These are phyloP conservation scores for Parasteatoda lunata DNA, from an alignment of 2,888 invertebrate species.

Conservation along the genomic window DNA sequence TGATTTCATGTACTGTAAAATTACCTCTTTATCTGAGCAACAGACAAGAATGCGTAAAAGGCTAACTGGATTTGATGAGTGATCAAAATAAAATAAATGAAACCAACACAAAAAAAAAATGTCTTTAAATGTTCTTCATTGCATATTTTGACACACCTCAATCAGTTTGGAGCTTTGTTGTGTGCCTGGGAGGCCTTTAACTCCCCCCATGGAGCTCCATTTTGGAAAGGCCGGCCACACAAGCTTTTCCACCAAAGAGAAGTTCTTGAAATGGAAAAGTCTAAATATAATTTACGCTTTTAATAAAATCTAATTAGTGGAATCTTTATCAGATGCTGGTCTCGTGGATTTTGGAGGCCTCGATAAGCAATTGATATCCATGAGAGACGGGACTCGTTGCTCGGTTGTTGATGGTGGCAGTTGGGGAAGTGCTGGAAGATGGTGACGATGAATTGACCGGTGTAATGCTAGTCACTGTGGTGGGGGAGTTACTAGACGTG, in stretches of 20 bases:
- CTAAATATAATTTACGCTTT: not conserved
- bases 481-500: slow-evolving; percentile 54
- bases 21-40: not conserved
- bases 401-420: slow-evolving; percentile 37
- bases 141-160: not conserved
- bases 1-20: not conserved
- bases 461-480: slow-evolving; percentile 55
- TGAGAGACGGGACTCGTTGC: slow-evolving; percentile 67
- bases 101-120: not conserved
- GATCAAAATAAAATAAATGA: not conserved
- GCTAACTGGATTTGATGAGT: not conserved
- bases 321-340: slow-evolving; percentile 80
- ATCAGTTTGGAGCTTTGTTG: too few relatives aligned
- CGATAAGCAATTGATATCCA: slow-evolving; percentile 70
- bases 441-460: slow-evolving; percentile 64
- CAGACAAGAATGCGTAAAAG: not conserved
- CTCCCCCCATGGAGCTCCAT: too few relatives aligned
- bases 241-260: not conserved
- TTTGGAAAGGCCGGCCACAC: too few relatives aligned
- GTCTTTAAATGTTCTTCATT: not conserved
- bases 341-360: slow-evolving; percentile 78
- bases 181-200: too few relatives aligned
- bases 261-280: slow-evolving; percentile 11
- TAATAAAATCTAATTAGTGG: not conserved
- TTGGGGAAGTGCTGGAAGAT: slow-evolving; percentile 55